A percentile compares a stretch with the other conserved stretches of the same genome.
Conservation (phyloP, 2,113 vertebrate genomes). For the Benitochromis conjunctus region DNA sequence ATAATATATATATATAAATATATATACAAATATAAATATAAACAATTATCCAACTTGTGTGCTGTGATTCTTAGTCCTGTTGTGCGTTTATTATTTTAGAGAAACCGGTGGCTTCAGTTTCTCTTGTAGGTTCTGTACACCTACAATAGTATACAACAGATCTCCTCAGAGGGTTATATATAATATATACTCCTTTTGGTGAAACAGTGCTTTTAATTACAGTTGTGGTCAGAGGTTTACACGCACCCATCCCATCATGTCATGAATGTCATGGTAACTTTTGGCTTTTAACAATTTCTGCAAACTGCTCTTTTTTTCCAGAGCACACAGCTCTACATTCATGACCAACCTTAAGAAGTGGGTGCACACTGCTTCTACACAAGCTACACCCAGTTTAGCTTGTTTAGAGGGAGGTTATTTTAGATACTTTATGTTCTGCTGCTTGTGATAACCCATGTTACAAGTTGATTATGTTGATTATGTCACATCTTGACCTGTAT, state of each 20-base stretch:
- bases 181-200: background rate
- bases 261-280: background rate
- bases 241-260: background rate
- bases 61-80: constrained; percentile 24
- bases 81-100: background rate
- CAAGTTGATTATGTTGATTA: background rate
- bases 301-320: background rate
- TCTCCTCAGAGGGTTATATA: background rate
- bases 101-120: background rate
- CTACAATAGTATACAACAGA: background rate
- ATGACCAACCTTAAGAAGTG: background rate
- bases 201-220: background rate
- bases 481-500: background rate
- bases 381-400: background rate
- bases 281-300: background rate
- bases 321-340: background rate
- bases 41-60: constrained; percentile 62
- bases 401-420: background rate
- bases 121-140: background rate
- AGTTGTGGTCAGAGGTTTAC: background rate
- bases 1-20: constrained; percentile 82
- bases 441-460: background rate
- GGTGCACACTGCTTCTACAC: background rate
- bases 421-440: background rate
- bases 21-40: constrained; percentile 78